A percentile compares a stretch with the other conserved stretches of the same genome.
phyloP scores from a whole-genome alignment of 2,113 vertebrate species.

The Brachyistius frenatus region DNA sequence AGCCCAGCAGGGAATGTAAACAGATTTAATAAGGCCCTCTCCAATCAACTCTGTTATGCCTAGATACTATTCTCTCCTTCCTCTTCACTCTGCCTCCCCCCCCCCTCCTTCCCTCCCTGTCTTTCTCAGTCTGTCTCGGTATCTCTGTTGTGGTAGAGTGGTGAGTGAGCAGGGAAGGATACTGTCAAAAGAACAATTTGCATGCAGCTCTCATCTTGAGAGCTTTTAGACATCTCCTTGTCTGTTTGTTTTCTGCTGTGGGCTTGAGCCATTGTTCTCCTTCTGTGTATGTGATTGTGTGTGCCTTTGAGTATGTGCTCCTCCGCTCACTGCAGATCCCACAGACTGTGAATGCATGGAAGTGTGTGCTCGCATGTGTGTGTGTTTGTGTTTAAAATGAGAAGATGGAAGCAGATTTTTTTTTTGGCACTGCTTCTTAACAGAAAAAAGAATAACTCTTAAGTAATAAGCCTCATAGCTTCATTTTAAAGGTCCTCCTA shows the following conservation, averaged over 20 bases:
- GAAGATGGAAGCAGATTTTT: constrained; percentile 48
- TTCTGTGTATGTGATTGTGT: constrained; percentile 38
- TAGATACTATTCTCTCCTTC: constrained; percentile 68
- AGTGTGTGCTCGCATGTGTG: constrained; percentile 8
- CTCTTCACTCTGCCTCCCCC: constrained; percentile 19
- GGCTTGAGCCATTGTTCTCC: constrained; percentile 70
- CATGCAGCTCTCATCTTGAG: constrained; percentile 82
- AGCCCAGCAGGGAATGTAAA: constrained; percentile 81
- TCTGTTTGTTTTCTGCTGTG: constrained; percentile 77
- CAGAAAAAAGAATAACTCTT: constrained; percentile 3
- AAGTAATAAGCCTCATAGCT: constrained; percentile 7
- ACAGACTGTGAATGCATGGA: constrained; percentile 31
- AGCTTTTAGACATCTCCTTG: constrained; percentile 78
- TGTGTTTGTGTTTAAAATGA: constrained; percentile 14
- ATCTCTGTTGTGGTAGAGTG: constrained; percentile 69
- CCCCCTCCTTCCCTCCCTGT: constrained; percentile 29
- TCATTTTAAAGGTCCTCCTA: neutral
- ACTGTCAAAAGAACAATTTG: constrained; percentile 83
- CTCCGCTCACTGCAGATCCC: constrained; percentile 40
- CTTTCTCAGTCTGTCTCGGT: constrained; percentile 64
- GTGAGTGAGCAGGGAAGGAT: constrained; percentile 76
- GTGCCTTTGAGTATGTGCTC: constrained; percentile 36
- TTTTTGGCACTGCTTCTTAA: constrained; percentile 47
- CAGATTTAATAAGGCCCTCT: constrained; percentile 82
- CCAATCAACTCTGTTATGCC: constrained; percentile 77